phyloP scores from a whole-genome alignment of 2,888 invertebrate genomes.

The Temnothorax rugatulus region DNA sequence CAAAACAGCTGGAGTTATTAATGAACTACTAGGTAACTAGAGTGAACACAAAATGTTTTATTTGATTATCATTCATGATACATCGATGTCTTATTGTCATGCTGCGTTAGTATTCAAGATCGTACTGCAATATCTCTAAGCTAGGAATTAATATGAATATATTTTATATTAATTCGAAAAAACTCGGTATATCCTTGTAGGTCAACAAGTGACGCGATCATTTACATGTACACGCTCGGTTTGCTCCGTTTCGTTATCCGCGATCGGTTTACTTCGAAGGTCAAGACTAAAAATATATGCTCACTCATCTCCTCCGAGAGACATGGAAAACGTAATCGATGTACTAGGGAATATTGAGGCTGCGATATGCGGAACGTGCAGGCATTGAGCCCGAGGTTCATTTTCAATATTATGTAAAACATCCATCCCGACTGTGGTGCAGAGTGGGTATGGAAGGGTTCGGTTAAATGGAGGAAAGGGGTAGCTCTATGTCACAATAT shows the following conservation, averaged over 20 bases:
- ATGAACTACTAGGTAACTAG: background rate
- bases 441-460: constrained; percentile 37
- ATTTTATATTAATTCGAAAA: constrained; percentile 7
- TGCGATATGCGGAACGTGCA: constrained; percentile 74
- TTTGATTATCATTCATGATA: constrained; percentile 43
- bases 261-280: constrained; percentile 25
- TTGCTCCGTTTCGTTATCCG: constrained; percentile 8
- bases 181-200: background rate
- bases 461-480: constrained; percentile 75
- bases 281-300: constrained; percentile 43
- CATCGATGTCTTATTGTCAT: no score
- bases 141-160: background rate
- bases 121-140: background rate
- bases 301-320: constrained; percentile 2
- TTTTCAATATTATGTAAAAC: constrained; percentile 84
- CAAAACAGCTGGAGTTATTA: constrained; percentile 19
- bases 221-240: constrained; percentile 22
- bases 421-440: constrained; percentile 61
- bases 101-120: background rate
- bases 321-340: constrained; percentile 62
- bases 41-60: constrained; percentile 35
- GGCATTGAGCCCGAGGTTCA: constrained; percentile 81
- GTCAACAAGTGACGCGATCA: background rate
- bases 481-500: constrained; percentile 76
- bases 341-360: constrained; percentile 63